phyloP scores from a whole-genome alignment of 2,113 vertebrate genomes.

The Gallinago media region DNA sequence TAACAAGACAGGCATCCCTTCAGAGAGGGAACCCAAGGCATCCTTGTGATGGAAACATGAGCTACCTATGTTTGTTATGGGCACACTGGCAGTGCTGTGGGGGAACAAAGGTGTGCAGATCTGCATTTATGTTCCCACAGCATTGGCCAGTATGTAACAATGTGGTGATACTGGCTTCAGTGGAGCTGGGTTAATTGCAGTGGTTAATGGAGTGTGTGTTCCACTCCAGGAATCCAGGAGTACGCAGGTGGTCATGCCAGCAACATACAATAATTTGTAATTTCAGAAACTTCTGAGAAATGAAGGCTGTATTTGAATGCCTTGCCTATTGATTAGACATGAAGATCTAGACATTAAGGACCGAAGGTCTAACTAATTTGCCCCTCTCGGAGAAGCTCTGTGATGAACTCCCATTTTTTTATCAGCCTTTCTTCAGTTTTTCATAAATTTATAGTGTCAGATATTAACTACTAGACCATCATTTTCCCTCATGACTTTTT shows the following conservation, averaged over 20 bases:
- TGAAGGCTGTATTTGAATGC: background rate
- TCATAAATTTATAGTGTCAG: background rate
- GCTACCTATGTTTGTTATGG: background rate
- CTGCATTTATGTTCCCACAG: background rate
- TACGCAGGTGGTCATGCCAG: fast-evolving
- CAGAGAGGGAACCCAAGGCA: background rate
- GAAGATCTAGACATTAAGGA: background rate
- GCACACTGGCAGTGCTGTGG: background rate
- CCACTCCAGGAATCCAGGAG: background rate
- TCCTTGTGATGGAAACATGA: background rate
- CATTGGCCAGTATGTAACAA: background rate
- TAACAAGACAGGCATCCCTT: background rate
- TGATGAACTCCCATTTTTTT: background rate
- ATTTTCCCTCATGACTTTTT: background rate
- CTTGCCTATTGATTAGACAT: background rate
- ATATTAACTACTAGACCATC: background rate
- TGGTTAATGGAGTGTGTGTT: background rate
- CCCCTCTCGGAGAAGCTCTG: background rate
- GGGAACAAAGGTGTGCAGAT: background rate
- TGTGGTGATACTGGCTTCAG: background rate
- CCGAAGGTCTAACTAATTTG: background rate
- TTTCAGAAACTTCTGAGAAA: background rate
- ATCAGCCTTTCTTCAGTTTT: background rate
- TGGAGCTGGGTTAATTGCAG: background rate
- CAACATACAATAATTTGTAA: background rate